Evolutionary conservation across 1,140 invertebrate species (phyloP), one percentile per base, ranked within the genome.

Genomic region (Amyelois transitella): DNA sequence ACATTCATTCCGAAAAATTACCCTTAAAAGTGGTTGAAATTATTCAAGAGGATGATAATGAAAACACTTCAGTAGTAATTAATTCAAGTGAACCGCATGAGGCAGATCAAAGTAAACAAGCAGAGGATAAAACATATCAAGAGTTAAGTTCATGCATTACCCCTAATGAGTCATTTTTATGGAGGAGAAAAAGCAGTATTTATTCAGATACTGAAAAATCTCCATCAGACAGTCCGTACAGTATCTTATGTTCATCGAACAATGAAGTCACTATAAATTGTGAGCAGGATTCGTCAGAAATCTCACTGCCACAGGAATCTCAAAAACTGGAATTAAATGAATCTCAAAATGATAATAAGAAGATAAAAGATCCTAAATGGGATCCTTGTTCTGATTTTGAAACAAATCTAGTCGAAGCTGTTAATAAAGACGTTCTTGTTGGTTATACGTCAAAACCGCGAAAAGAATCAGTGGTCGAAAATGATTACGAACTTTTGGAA

Each of bases 91-190:
- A 43, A 47, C 55, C 28, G 3, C 52, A 8, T 52, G 22, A 55
- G 18, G 45, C 14, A 19, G 12, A 22, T 50, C 6, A 43, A 44
- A 54, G 49, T 12, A 28, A 45, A 53, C 45, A 60, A 12, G 64
- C 70, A 62, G 65, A 80, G 25, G 53, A 64, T 48, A 74, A 71
- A 57, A 38, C 52, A 18, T 75, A 71, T 53, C 69, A 84, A 72
- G 77, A 83, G 18, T 64, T 88, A 4, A 78, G 69, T 55, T 57
- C 78, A 14, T 68, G 63, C 54, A 84, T 89, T 44, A 86, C 83
- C 18, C 88, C 88, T 0, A 89, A 89, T 60, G 80, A 88, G 59
- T 89, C 88, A 18, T 89, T 89, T 77, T 62, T 89, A 10, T 89
- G 87, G 87, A 65, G 87, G 17, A 71, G 84, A 53, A 88, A 88